phyloP scores from a whole-genome alignment of 2,888 invertebrate species.

The Allophyes oxyacanthae region DNA sequence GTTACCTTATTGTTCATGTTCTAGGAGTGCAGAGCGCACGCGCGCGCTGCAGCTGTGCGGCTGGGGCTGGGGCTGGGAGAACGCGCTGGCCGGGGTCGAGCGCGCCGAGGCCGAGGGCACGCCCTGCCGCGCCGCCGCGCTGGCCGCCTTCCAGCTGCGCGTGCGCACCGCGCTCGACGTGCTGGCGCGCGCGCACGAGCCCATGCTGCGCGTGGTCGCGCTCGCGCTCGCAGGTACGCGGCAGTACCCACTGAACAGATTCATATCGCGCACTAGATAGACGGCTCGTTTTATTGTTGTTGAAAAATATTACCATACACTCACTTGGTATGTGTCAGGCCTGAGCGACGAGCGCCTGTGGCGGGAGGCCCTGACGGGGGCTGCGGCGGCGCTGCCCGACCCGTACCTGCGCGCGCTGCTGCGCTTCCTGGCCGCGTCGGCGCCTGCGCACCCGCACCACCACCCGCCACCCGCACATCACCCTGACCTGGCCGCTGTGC shows the following conservation, averaged over 20 bases:
- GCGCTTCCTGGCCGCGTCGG: conserved; percentile 95
- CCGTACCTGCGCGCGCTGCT: conserved; percentile 97
- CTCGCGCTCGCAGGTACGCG: conserved; percentile 90
- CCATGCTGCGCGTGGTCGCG: conserved; percentile 77
- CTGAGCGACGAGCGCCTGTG: conserved; percentile 95
- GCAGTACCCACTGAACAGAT: no score
- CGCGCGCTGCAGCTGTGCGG: conserved; percentile 96
- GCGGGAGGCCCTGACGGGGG: conserved; percentile 95
- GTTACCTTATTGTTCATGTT: no score
- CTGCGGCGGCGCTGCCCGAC: conserved; percentile 94
- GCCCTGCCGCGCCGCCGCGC: conserved; percentile 95
- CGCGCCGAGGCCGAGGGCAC: conserved; percentile 92
- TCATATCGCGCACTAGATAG: no score
- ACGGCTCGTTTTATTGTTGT: no score
- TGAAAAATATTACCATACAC: no score
- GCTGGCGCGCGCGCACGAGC: conserved; percentile 91
- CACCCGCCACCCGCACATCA: conserved; percentile 81
- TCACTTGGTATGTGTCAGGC: conserved; percentile 78
- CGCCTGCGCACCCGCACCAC: conserved; percentile 80
- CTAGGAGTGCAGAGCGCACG: conserved; percentile 92
- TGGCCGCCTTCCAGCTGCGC: conserved; percentile 96
- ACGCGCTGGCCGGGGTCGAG: conserved; percentile 82
- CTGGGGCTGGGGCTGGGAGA: conserved; percentile 95
- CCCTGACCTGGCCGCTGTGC: conserved; percentile 65
- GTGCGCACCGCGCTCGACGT: conserved; percentile 95